Conservation (phyloP, 2,888 invertebrate species). For the Noctua fimbriata region DNA sequence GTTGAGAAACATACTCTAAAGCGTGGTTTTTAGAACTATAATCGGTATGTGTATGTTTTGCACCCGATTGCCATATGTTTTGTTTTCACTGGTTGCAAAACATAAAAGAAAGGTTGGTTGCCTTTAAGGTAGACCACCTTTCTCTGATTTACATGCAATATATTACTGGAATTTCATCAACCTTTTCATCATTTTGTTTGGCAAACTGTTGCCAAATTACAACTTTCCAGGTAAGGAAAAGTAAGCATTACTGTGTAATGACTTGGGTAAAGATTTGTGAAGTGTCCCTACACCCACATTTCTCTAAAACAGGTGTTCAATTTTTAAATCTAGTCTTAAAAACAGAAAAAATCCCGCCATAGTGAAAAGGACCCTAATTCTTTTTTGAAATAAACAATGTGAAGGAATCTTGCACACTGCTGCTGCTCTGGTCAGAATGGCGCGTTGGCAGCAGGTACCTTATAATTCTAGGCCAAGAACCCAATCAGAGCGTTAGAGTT, state of each 20-base stretch:
- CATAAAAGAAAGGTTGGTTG: constrained; percentile 14
- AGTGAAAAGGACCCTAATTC: background rate
- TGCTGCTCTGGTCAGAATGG: background rate
- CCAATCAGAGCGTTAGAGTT: too few relatives aligned
- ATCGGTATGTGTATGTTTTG: too few relatives aligned
- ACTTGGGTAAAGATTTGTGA: background rate
- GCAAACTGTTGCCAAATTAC: constrained; percentile 6
- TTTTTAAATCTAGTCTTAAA: background rate
- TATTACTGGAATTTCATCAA: constrained; percentile 53
- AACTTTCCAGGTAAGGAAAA: background rate
- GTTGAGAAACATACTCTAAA: too few relatives aligned
- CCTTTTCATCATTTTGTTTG: constrained; percentile 46
- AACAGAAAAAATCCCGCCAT: background rate
- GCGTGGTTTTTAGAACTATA: too few relatives aligned
- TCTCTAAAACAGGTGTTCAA: background rate
- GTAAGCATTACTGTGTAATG: background rate
- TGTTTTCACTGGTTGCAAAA: background rate
- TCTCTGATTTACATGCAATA: constrained; percentile 31
- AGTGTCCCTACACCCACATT: background rate
- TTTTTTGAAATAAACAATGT: background rate
- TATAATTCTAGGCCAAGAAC: constrained; percentile 5
- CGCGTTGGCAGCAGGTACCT: background rate
- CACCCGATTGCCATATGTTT: background rate
- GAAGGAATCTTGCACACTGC: background rate
- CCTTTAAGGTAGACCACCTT: constrained; percentile 34